Conservation (phyloP, 2,113 vertebrate species). For the Tachycineta bicolor region DNA sequence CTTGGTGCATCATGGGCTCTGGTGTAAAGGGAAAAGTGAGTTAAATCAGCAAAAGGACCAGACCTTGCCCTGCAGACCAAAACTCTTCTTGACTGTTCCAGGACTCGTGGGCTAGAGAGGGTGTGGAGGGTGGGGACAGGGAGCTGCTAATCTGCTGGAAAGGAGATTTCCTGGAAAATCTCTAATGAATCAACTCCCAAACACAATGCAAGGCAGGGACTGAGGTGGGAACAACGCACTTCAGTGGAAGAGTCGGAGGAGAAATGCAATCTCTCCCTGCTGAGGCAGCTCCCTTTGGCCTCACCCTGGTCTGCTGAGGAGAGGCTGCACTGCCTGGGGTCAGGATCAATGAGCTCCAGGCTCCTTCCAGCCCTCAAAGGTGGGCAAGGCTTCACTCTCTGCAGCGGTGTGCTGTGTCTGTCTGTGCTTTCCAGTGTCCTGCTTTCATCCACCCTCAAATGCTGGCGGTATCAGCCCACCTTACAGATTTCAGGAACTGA, state of each 20-base stretch:
- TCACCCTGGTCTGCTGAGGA: neutral
- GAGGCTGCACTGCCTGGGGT: neutral
- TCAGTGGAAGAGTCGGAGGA: rapidly evolving
- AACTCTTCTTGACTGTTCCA: neutral
- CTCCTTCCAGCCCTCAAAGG: neutral
- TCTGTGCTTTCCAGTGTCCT: neutral
- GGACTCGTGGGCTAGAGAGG: neutral
- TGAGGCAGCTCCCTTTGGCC: neutral
- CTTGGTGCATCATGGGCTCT: rapidly evolving
- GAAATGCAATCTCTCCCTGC: neutral
- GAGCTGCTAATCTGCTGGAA: neutral
- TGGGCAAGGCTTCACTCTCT: neutral
- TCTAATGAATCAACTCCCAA: neutral
- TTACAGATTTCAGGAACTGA: neutral
- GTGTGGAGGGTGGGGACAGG: neutral
- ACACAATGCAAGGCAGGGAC: neutral
- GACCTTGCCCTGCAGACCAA: neutral
- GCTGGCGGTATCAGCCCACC: neutral
- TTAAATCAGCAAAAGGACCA: neutral
- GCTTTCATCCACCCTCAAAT: neutral
- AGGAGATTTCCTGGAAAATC: neutral
- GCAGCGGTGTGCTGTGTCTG: rapidly evolving
- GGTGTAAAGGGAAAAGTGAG: neutral
- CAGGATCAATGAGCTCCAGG: neutral
- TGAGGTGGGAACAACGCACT: rapidly evolving